Evolutionary conservation across 1,140 invertebrate species (phyloP).

Genomic region (Apis dorsata): DNA sequence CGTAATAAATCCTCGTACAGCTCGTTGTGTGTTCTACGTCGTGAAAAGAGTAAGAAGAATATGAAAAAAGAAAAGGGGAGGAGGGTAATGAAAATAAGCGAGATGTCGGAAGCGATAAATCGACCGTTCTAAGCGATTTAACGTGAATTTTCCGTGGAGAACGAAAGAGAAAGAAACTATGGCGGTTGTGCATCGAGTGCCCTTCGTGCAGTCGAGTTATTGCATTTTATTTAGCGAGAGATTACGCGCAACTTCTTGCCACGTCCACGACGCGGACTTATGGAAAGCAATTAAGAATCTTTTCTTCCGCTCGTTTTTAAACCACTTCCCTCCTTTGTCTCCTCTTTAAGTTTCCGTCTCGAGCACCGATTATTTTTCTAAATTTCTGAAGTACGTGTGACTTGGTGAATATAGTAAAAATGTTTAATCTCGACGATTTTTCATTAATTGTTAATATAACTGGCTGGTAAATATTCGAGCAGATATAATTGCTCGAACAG

Average conservation of each 20-base stretch:
- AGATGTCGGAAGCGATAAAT: slow-evolving; percentile 9
- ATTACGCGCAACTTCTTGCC: slow-evolving; percentile 7
- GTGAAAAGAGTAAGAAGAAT: no score
- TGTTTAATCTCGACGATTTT: no score
- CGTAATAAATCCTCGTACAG: no score
- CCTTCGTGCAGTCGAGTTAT: not conserved
- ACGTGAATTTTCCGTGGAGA: not conserved
- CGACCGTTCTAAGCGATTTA: slow-evolving; percentile 20
- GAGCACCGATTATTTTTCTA: not conserved
- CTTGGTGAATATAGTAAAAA: no score
- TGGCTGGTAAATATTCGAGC: no score
- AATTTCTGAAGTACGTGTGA: not conserved
- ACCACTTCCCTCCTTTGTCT: not conserved
- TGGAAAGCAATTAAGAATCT: slow-evolving; percentile 35
- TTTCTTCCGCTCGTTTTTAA: not conserved
- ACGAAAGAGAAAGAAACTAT: not conserved
- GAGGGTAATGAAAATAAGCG: not conserved
- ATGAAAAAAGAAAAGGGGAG: not conserved
- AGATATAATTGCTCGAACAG: no score
- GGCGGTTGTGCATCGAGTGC: not conserved
- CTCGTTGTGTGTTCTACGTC: no score
- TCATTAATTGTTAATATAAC: no score
- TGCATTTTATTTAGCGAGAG: slow-evolving; percentile 36
- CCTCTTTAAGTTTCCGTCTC: not conserved
- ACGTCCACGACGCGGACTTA: slow-evolving; percentile 11